Percentiles rank a stretch among this genome's conserved stretches.
Evolutionary conservation across 2,888 invertebrate species (phyloP).

Genomic region (Cheiracanthium punctorium): DNA sequence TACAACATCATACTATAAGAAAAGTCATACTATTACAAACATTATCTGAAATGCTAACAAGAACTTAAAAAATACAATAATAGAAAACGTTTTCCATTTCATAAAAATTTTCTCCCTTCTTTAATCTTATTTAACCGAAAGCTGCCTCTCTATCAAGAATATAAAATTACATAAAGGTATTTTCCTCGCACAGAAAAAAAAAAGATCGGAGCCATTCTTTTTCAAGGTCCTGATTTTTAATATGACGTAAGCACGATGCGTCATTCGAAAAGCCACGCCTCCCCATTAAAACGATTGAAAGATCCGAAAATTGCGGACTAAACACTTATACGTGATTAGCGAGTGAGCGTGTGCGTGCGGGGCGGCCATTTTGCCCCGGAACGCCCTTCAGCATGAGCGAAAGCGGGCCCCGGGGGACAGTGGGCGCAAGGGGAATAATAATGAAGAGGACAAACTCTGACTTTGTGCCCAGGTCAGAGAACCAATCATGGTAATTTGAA

Average conservation of each 20-base stretch:
- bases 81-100: too few species aligned
- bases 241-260: slow-evolving; percentile 22
- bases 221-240: not conserved
- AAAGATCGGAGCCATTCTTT: not conserved
- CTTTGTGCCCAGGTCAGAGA: not conserved
- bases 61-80: too few species aligned
- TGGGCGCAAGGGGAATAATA: slow-evolving; percentile 12
- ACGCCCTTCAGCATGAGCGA: not conserved
- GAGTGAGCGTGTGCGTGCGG: too few species aligned
- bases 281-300: slow-evolving; percentile 61
- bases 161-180: too few species aligned
- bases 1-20: too few species aligned
- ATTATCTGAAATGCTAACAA: too few species aligned
- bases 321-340: slow-evolving; percentile 62
- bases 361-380: slow-evolving; percentile 12
- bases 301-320: slow-evolving; percentile 36
- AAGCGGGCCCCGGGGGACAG: not conserved
- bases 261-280: slow-evolving; percentile 40
- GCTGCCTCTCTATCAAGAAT: too few species aligned
- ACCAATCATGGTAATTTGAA: not conserved
- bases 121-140: too few species aligned
- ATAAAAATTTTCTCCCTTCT: too few species aligned
- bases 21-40: too few species aligned
- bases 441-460: slow-evolving; percentile 19
- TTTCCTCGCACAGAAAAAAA: too few species aligned